These are phyloP conservation scores for Moxostoma hubbsi DNA, from an alignment of 2,797 vertebrate species.

Conservation along the genomic window DNA sequence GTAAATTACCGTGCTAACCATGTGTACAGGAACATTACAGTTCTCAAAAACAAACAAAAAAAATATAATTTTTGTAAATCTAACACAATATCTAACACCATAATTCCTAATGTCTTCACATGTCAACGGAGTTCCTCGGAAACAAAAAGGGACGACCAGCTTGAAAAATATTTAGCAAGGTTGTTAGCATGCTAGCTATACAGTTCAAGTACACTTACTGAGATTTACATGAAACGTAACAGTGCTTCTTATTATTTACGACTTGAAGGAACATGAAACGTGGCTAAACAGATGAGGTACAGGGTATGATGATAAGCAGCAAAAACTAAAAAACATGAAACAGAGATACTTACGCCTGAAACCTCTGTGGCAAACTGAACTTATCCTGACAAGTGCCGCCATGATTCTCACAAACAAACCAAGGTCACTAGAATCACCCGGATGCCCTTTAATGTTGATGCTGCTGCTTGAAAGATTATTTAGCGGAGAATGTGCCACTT, in stretches of 20 bases:
- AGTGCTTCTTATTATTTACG: not conserved
- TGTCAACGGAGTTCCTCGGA: too few species aligned
- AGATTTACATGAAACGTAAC: not conserved
- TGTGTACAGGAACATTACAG: too few species aligned
- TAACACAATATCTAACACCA: too few species aligned
- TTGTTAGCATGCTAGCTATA: constrained; percentile 37
- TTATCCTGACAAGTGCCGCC: constrained; percentile 77
- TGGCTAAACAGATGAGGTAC: not conserved
- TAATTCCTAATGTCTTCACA: too few species aligned
- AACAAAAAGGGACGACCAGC: not conserved
- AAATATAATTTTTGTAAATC: too few species aligned
- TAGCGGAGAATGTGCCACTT: too few species aligned
- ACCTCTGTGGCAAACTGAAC: constrained; percentile 74
- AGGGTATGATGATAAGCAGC: not conserved
- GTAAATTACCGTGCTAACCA: too few species aligned
- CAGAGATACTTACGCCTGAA: constrained; percentile 71
- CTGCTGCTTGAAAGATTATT: too few species aligned
- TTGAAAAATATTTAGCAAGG: not conserved
- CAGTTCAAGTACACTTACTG: too few species aligned
- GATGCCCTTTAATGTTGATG: constrained; percentile 59
- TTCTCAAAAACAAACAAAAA: too few species aligned
- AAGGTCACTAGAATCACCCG: constrained; percentile 77
- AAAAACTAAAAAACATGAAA: not conserved
- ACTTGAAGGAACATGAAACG: not conserved
- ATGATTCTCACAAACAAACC: constrained; percentile 70